Base-by-base conservation (phyloP, 2,113 vertebrate species). In the Malurus melanocephalus region DNA sequence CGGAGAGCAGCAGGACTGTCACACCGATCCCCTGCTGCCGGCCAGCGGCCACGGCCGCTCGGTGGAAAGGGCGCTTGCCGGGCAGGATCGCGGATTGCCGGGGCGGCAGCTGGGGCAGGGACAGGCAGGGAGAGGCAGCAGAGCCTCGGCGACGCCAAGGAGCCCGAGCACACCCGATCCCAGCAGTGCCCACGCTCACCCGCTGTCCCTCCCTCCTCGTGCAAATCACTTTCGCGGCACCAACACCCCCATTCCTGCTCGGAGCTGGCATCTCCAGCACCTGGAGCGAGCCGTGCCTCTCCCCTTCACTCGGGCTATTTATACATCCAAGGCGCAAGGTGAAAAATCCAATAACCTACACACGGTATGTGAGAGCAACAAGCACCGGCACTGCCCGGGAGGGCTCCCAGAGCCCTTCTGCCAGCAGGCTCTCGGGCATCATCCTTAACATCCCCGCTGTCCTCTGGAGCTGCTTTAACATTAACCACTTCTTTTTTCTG, bases 271-370 rank as follows among this genome's bases (percentile, higher is more conserved):
- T 16, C 40, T 53, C 89, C 48, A 21, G 78, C 71, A 67, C 48
- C 81, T 30, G 69, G 51, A 72, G 49, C 9, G 1, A 62, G 32
- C 22, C 14, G 2, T 53, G 79, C 56, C 52, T 42, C 62, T 61
- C 28, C 91, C 71, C 57, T 45, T 57, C 2, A 5, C 74, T 48
- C 17, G 0, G 49, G 60, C 75, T 93, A 51, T 80, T 82, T 38
- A 80, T 80, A 77, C 40, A 56, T 12, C 56, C 42, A 8, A 69
- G 68, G 60, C 13, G 2, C 87, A 91, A 93, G 82, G 87, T 93
- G 85, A 94, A 93, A 93, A 90, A 77, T 55, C 60, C 6, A 2
- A 73, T 69, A 90, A 87, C 68, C 89, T 62, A 14, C 59, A 51
- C 67, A 40, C 1, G 1, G 27, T 6, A 52, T 35, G 48, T 13